phyloP scores from a whole-genome alignment of 2,888 invertebrate genomes.

The Bhutanitis thaidina region DNA sequence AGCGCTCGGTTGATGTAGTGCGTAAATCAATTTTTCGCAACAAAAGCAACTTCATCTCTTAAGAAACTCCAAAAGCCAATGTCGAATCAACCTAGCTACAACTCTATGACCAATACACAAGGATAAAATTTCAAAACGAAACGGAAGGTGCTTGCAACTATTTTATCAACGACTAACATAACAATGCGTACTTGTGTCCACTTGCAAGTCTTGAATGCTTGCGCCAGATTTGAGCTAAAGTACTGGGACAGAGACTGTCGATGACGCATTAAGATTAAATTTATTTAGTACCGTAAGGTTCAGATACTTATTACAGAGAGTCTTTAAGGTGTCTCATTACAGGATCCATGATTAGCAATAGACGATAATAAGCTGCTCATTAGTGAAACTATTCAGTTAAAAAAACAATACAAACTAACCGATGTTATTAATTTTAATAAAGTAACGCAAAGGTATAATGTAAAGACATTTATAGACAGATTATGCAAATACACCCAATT shows the following conservation, averaged over 20 bases:
- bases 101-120: not conserved
- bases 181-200: slow-evolving; percentile 72
- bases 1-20: slow-evolving; percentile 59
- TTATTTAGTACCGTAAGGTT: slow-evolving; percentile 29
- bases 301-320: too few relatives aligned
- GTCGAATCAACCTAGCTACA: not conserved
- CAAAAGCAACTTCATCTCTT: slow-evolving; percentile 40
- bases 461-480: not conserved
- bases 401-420: too few relatives aligned
- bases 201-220: slow-evolving; percentile 58
- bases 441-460: too few relatives aligned
- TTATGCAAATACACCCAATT: not conserved
- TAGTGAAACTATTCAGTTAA: too few relatives aligned
- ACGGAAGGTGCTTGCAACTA: not conserved
- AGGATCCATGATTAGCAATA: too few relatives aligned
- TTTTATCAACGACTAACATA: slow-evolving; percentile 28
- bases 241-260: slow-evolving; percentile 47
- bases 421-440: too few relatives aligned
- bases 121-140: not conserved
- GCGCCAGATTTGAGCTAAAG: slow-evolving; percentile 62
- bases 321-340: too few relatives aligned
- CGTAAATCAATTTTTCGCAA: slow-evolving; percentile 79
- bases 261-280: slow-evolving; percentile 32
- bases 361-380: too few relatives aligned
- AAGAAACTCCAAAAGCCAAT: slow-evolving; percentile 25